Base-by-base conservation (phyloP, 1,140 invertebrate species). In the Pseudomyrmex cubaensis region DNA sequence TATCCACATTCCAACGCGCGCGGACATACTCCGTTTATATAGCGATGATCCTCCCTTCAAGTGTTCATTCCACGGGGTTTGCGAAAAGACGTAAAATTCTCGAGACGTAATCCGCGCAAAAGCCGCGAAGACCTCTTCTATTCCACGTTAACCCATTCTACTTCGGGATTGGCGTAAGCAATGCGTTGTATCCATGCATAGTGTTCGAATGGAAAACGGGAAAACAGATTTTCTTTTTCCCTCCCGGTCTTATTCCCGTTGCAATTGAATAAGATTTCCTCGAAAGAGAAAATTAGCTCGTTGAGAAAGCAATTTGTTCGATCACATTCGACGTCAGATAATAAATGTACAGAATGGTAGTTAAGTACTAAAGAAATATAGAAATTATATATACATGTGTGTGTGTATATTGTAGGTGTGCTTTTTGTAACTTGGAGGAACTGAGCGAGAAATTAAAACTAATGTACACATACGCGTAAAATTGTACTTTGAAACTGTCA, bases 91-190 rank as follows among this genome's bases (percentile, higher is more conserved):
- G 64, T 78, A 48, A 78, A 78, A 59, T 70, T 78, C 76, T 70
- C 48, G 66, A 7, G 20, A 48, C 59, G 54, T 78, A 78, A 78
- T 59, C 66, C 64, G 35, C 64, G 9, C 13, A 69, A 50, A 64
- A 76, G 61, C 74, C 74, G 61, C 54, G 70, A 59, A 70, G 63
- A 52, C 44, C 52, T 25, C 54, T 70, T 59, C 54, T 59, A 70
- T 57, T 78, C n/a, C 15, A n/a, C 35, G 17, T 59, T 35, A 78
- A 35, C 20, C 52, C 44, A 59, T 59, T 78, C 70, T 78, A 78
- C 59, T 78, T 78, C 44, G 52, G 64, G 12, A 50, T 59, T 70
- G 54, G 76, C 54, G 70, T 70, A 78, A 78, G 76, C 64, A 69
- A 35, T 59, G 44, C 44, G 17, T 35, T 35, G 35, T 35, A 35